These are phyloP conservation scores for Capra hircus DNA, from an alignment of 2,113 vertebrate species.

Conservation along the genomic window DNA sequence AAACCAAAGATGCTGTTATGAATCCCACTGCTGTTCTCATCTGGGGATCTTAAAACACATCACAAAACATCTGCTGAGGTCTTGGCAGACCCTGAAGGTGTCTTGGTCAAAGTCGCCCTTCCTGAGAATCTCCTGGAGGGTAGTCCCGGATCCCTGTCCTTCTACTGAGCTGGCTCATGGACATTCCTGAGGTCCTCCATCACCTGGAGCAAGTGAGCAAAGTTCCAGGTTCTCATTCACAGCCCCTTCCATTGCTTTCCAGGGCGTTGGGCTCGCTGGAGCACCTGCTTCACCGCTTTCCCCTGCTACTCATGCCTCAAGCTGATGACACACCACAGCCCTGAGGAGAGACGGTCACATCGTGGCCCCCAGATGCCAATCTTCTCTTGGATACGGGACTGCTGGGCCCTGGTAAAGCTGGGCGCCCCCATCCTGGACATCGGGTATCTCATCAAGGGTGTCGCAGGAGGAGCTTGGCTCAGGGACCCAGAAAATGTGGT, in stretches of 20 bases:
- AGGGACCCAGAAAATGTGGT: neutral
- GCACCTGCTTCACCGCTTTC: neutral
- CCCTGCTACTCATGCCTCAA: neutral
- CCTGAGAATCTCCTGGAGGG: neutral
- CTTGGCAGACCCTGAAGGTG: neutral
- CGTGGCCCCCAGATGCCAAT: neutral
- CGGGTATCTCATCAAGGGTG: neutral
- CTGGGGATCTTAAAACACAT: neutral
- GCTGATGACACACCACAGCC: neutral
- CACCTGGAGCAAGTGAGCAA: no score
- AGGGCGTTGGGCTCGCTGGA: neutral
- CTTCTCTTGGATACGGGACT: neutral
- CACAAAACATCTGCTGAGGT: neutral
- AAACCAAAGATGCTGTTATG: neutral
- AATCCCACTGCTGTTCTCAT: neutral
- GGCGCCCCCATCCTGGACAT: neutral
- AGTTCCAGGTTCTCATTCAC: neutral
- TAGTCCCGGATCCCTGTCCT: neutral
- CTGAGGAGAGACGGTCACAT: neutral
- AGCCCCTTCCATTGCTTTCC: no score
- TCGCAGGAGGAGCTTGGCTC: rapidly evolving
- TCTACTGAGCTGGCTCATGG: rapidly evolving
- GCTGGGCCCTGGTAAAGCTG: neutral
- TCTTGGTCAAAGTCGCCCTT: neutral
- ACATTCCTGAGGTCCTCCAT: neutral